These are phyloP conservation scores for Aphodius sticticus DNA, from an alignment of 2,888 invertebrate species.

Conservation along the genomic window DNA sequence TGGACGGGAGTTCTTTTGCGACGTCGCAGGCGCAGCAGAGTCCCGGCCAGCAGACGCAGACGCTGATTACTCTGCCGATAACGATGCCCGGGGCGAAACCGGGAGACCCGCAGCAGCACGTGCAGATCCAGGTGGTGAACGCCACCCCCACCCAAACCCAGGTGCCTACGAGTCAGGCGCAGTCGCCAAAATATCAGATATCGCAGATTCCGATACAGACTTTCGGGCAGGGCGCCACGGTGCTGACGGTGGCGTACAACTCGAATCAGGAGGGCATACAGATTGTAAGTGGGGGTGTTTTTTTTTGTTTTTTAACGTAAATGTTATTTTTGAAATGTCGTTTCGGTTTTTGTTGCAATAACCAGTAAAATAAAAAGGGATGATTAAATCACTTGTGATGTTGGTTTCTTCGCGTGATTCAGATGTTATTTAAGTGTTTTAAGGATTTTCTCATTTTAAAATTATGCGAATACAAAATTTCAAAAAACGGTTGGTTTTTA, in stretches of 20 bases:
- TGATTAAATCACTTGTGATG: too few relatives aligned
- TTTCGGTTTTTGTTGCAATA: background rate
- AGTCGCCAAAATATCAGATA: slow-evolving; percentile 78
- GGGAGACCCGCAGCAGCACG: slow-evolving; percentile 79
- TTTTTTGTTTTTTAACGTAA: slow-evolving; percentile 55
- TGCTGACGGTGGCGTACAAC: slow-evolving; percentile 79
- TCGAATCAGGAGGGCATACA: slow-evolving; percentile 66
- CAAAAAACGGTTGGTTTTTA: too few relatives aligned
- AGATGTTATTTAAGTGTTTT: too few relatives aligned
- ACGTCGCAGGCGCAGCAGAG: slow-evolving; percentile 46
- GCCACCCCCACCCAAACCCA: slow-evolving; percentile 53
- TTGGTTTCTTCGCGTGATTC: too few relatives aligned
- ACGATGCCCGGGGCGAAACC: slow-evolving; percentile 78
- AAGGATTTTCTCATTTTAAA: too few relatives aligned
- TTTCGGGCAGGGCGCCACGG: slow-evolving; percentile 76
- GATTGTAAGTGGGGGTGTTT: slow-evolving; percentile 59
- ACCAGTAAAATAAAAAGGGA: too few relatives aligned
- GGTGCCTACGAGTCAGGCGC: slow-evolving; percentile 58
- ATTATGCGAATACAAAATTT: too few relatives aligned
- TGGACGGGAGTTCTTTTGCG: slow-evolving; percentile 65
- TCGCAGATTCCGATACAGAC: slow-evolving; percentile 78
- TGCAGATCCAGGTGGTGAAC: slow-evolving; percentile 73
- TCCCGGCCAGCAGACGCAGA: slow-evolving; percentile 62
- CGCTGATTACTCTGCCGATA: slow-evolving; percentile 80
- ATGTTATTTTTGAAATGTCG: slow-evolving; percentile 8